Percentiles rank a stretch among this genome's conserved stretches.
These are phyloP conservation scores for Calyptommatus sinebrachiatus DNA, from an alignment of 2,113 vertebrate species.

Conservation along the genomic window DNA sequence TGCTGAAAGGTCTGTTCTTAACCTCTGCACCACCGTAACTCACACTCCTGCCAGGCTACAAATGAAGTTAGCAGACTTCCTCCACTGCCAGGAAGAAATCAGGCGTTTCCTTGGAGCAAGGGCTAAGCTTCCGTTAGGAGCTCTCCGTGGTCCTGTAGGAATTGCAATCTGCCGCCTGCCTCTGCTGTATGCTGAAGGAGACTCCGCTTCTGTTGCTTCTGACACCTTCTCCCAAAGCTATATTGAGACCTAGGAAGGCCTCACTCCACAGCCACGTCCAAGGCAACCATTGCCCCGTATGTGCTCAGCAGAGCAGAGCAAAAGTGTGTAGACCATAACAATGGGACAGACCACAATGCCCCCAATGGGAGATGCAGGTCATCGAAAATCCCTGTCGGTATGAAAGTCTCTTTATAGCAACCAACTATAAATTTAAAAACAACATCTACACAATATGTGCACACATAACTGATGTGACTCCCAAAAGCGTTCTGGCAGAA, in stretches of 20 bases:
- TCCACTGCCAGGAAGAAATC: background rate
- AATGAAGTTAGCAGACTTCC: background rate
- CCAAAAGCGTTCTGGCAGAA: too few species aligned
- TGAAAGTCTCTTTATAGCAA: too few species aligned
- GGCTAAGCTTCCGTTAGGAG: background rate
- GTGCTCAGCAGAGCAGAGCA: background rate
- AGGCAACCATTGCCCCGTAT: background rate
- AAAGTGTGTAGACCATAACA: background rate
- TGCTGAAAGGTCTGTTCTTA: too few species aligned
- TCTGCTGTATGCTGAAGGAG: background rate
- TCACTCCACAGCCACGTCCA: background rate
- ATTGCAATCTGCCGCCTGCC: background rate
- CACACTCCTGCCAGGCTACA: background rate
- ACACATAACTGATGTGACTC: too few species aligned
- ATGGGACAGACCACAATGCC: too few species aligned
- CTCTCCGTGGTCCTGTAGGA: slow-evolving; percentile 2
- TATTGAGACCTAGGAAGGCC: background rate
- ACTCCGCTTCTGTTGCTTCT: background rate
- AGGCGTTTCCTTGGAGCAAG: background rate
- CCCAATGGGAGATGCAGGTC: too few species aligned
- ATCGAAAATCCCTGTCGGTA: too few species aligned
- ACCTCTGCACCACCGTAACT: too few species aligned
- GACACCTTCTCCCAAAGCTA: too few species aligned
- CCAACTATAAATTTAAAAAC: too few species aligned
- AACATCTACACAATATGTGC: too few species aligned